Evolutionary conservation across 2,113 vertebrate species (phyloP).

Genomic region (Hippocampus guttulatus): DNA sequence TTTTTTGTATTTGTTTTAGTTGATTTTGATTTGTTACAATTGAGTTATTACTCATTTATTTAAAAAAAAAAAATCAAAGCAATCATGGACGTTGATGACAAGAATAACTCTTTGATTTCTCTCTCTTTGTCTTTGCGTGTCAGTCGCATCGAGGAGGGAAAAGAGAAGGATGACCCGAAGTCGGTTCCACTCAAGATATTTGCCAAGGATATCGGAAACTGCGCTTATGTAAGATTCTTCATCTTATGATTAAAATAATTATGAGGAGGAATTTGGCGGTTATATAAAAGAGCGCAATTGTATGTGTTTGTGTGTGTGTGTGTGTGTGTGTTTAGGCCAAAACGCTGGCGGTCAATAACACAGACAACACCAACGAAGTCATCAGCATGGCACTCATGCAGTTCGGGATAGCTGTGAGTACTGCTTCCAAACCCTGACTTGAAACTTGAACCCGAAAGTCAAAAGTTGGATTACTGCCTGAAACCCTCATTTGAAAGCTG

Average conservation of each 20-base stretch:
- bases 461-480: too few species aligned
- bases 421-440: background rate
- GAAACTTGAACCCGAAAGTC: too few species aligned
- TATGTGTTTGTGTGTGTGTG: constrained; percentile 4
- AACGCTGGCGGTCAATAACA: constrained; percentile 83
- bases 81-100: background rate
- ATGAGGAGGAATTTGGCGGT: background rate
- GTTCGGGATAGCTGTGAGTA: constrained; percentile 86
- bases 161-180: constrained; percentile 87
- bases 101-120: background rate
- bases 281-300: background rate
- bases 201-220: constrained; percentile 87
- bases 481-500: too few species aligned
- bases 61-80: background rate
- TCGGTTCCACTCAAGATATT: constrained; percentile 90
- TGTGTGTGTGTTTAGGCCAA: constrained; percentile 76
- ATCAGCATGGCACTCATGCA: constrained; percentile 84
- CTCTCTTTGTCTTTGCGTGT: constrained; percentile 29
- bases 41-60: background rate
- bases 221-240: constrained; percentile 82
- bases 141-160: constrained; percentile 88
- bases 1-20: too few species aligned
- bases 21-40: background rate
- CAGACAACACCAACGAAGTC: constrained; percentile 83
- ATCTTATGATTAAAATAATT: background rate